Evolutionary conservation across 1,140 invertebrate genomes (phyloP).

Genomic region (Pygmarrhopalites habei): DNA sequence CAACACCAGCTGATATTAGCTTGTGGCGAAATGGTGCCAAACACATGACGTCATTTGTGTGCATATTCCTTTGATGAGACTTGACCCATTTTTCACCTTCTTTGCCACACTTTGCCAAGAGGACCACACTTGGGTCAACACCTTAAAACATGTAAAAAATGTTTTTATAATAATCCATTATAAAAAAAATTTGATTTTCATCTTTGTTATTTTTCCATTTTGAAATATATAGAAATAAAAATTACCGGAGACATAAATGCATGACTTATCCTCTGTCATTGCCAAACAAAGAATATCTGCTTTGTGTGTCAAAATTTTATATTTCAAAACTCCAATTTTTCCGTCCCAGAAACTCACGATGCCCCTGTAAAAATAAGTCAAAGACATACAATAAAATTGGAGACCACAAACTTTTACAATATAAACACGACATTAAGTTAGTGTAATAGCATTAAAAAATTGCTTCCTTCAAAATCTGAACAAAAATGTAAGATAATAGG

Average conservation of each 20-base stretch:
- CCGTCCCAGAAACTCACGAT: conserved; percentile 82
- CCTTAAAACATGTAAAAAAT: conserved; percentile 45
- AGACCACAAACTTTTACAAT: no score
- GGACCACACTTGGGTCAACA: conserved; percentile 68
- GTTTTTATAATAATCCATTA: no score
- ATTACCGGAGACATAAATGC: conserved; percentile 62
- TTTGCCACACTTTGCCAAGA: conserved; percentile 47
- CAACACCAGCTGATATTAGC: conserved; percentile 65
- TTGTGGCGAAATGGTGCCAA: conserved; percentile 52
- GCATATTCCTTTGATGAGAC: conserved; percentile 64
- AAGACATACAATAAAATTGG: background rate
- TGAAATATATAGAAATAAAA: conserved; percentile 53
- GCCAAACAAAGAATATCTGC: conserved; percentile 67
- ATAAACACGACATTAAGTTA: no score
- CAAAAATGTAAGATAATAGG: no score
- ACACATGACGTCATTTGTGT: conserved; percentile 74
- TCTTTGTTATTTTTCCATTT: no score
- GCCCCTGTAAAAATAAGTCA: conserved; percentile 50
- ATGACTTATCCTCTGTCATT: conserved; percentile 61
- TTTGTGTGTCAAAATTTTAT: conserved; percentile 65
- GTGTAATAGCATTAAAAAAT: no score
- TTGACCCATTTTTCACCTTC: conserved; percentile 65
- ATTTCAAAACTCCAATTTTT: conserved; percentile 63
- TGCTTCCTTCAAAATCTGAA: background rate
- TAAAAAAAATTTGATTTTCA: no score